Conservation (phyloP, 2,113 vertebrate species). For the Pantherophis guttatus region DNA sequence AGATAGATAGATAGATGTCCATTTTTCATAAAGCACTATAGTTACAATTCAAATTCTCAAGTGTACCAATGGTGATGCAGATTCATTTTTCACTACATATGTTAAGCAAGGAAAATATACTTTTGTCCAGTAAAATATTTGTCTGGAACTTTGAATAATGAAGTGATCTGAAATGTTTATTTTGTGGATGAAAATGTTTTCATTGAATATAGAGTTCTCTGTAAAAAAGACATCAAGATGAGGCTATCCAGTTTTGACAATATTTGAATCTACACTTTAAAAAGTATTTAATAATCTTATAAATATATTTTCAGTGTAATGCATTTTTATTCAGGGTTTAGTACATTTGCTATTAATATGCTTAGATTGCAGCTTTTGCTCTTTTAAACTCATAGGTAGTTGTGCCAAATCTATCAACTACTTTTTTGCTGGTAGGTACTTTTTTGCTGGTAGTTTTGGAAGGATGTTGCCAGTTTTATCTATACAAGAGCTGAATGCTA, state of each 20-base stretch:
- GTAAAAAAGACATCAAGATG: neutral
- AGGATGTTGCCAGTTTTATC: slow-evolving; percentile 1
- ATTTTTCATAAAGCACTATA: neutral
- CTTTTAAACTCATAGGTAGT: neutral
- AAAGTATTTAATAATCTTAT: neutral
- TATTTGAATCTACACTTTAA: neutral
- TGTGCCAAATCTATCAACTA: neutral
- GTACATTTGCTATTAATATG: neutral
- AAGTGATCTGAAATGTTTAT: neutral
- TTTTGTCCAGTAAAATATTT: neutral
- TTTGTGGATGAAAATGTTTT: neutral
- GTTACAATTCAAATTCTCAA: neutral
- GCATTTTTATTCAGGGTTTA: neutral
- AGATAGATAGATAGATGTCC: too few species aligned
- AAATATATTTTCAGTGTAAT: neutral
- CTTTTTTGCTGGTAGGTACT: neutral
- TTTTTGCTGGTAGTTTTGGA: too few species aligned
- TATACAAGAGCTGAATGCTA: neutral
- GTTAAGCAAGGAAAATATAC: neutral
- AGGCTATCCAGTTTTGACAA: neutral
- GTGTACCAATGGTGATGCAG: neutral
- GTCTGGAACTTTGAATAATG: neutral
- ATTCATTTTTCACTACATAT: slow-evolving; percentile 17
- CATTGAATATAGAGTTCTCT: neutral
- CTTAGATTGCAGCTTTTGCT: neutral